Conservation (phyloP, 2,888 invertebrate genomes). For the Dynastes maya region DNA sequence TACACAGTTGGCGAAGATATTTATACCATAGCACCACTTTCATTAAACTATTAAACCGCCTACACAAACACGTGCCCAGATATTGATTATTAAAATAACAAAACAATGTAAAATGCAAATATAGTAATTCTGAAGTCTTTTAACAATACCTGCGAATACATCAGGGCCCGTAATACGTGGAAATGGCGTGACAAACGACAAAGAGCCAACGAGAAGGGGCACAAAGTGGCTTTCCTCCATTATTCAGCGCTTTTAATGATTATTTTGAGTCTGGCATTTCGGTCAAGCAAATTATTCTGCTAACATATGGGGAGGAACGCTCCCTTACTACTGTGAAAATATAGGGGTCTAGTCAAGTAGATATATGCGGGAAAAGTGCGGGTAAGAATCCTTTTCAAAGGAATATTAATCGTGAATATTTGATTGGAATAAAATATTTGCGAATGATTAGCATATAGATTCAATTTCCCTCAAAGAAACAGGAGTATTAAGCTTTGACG, state of each 20-base stretch:
- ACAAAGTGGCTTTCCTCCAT: slow-evolving; percentile 51
- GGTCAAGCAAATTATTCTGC: slow-evolving; percentile 45
- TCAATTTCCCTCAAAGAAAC: background rate
- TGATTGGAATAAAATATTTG: slow-evolving; percentile 36
- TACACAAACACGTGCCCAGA: slow-evolving; percentile 14
- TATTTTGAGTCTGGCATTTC: slow-evolving; percentile 39
- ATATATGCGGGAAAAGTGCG: background rate
- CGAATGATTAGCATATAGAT: slow-evolving; percentile 28
- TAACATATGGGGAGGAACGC: slow-evolving; percentile 7
- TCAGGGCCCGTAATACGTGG: slow-evolving; percentile 28
- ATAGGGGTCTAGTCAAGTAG: background rate
- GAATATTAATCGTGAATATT: slow-evolving; percentile 15
- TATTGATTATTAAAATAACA: slow-evolving; percentile 41
- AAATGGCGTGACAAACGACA: slow-evolving; percentile 49
- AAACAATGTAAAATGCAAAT: slow-evolving; percentile 38
- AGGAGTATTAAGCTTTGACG: background rate
- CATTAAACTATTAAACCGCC: slow-evolving; percentile 17
- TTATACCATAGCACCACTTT: slow-evolving; percentile 5
- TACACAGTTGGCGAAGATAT: background rate
- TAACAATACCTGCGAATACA: slow-evolving; percentile 32
- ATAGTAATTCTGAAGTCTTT: slow-evolving; percentile 19
- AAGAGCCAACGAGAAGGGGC: slow-evolving; percentile 36
- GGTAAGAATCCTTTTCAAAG: slow-evolving; percentile 1
- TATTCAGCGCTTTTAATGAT: slow-evolving; percentile 51
- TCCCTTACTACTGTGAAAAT: slow-evolving; percentile 16